Percentiles rank a stretch among this genome's conserved stretches.
Evolutionary conservation across 2,113 vertebrate genomes (phyloP).

Genomic region (Antechinus stuartii): DNA sequence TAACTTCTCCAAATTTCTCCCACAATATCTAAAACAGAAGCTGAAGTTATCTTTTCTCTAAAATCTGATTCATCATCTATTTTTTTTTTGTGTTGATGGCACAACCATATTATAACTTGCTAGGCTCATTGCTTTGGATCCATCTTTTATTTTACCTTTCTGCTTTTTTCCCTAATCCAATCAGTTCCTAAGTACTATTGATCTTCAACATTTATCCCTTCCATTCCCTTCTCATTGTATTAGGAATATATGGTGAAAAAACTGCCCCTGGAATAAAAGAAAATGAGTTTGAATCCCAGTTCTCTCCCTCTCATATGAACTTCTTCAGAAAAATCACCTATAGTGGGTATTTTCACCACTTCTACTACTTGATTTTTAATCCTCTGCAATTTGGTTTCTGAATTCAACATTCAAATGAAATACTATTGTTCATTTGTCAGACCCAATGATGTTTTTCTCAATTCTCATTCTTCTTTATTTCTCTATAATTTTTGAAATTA

Average conservation of each 20-base stretch:
- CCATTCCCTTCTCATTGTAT: not conserved
- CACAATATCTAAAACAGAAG: not conserved
- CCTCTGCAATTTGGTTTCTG: too few species aligned
- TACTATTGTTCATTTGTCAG: too few species aligned
- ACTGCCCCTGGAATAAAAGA: too few species aligned
- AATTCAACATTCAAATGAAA: too few species aligned
- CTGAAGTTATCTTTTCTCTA: not conserved
- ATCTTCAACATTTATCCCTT: not conserved
- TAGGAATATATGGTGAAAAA: not conserved
- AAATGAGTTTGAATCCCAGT: too few species aligned
- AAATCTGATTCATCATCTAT: not conserved
- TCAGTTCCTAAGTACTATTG: not conserved
- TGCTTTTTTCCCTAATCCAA: not conserved
- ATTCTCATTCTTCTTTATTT: too few species aligned
- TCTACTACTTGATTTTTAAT: too few species aligned
- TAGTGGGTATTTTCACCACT: too few species aligned
- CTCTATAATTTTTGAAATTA: too few species aligned
- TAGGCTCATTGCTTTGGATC: not conserved
- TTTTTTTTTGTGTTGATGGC: not conserved
- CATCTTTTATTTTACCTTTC: not conserved
- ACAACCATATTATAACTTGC: not conserved
- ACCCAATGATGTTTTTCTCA: too few species aligned
- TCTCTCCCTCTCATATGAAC: too few species aligned
- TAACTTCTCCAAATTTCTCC: not conserved
- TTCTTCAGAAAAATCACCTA: too few species aligned